phyloP scores from a whole-genome alignment of 2,888 invertebrate species.

The Eubasilissa splendida region DNA sequence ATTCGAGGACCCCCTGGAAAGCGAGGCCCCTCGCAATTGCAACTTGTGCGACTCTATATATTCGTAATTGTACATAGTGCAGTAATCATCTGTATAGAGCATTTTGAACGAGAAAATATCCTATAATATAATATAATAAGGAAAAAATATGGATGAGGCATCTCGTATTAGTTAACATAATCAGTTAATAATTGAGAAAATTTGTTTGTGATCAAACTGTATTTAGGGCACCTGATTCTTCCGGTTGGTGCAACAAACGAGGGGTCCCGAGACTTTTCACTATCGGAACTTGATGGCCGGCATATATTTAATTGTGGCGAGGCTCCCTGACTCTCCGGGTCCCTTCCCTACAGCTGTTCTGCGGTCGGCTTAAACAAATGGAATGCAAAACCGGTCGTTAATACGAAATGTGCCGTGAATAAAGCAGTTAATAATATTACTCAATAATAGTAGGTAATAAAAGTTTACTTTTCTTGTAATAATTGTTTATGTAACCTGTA shows the following conservation, averaged over 20 bases:
- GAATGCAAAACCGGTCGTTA: conserved; percentile 27
- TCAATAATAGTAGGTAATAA: no score
- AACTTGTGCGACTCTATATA: no score
- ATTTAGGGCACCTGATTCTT: conserved; percentile 53
- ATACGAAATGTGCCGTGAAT: conserved; percentile 14
- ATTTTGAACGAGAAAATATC: no score
- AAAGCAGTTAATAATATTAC: conserved; percentile 12
- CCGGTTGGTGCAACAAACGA: conserved; percentile 45
- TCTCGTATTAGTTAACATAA: neutral
- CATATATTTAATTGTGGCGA: conserved; percentile 34
- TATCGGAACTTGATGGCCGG: conserved; percentile 35
- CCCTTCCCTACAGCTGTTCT: conserved; percentile 13
- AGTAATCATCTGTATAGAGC: no score
- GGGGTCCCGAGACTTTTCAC: conserved; percentile 17
- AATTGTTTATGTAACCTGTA: no score
- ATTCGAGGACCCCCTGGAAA: no score
- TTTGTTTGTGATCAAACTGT: conserved; percentile 25
- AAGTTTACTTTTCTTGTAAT: no score
- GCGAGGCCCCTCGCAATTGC: no score
- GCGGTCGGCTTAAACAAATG: conserved; percentile 29
- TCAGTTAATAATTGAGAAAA: no score
- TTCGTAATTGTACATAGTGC: no score
- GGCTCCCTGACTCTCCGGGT: neutral
- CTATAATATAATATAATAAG: no score
- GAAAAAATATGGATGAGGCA: no score